phyloP scores from a whole-genome alignment of 2,888 invertebrate genomes.

The Heliothis peltigera region DNA sequence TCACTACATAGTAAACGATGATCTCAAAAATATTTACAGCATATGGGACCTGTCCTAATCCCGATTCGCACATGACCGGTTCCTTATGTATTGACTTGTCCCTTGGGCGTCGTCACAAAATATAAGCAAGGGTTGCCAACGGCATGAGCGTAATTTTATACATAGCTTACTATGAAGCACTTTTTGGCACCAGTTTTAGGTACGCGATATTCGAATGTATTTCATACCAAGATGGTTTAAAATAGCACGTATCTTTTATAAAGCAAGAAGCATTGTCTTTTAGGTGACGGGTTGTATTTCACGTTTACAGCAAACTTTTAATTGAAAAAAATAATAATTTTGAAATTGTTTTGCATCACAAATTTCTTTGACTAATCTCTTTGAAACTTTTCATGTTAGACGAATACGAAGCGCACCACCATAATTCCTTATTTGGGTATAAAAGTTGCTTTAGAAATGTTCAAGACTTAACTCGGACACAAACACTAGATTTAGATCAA shows the following conservation, averaged over 20 bases:
- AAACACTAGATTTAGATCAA: slow-evolving; percentile 29
- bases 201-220: slow-evolving; percentile 26
- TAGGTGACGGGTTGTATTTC: slow-evolving; percentile 50
- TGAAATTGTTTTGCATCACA: slow-evolving; percentile 25
- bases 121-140: slow-evolving; percentile 62
- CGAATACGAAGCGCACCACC: background rate
- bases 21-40: slow-evolving; percentile 62
- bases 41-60: slow-evolving; percentile 61
- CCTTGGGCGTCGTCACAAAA: slow-evolving; percentile 62
- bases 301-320: slow-evolving; percentile 34
- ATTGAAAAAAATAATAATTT: slow-evolving; percentile 47
- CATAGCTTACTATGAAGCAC: slow-evolving; percentile 55
- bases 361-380: slow-evolving; percentile 1
- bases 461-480: slow-evolving; percentile 2
- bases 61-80: slow-evolving; percentile 65
- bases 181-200: slow-evolving; percentile 37
- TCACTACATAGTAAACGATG: slow-evolving; percentile 50
- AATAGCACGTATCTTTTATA: slow-evolving; percentile 15
- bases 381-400: background rate
- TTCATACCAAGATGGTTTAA: slow-evolving; percentile 10
- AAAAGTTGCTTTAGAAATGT: slow-evolving; percentile 3
- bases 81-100: slow-evolving; percentile 65
- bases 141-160: slow-evolving; percentile 63
- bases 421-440: background rate
- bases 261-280: slow-evolving; percentile 53